Conservation (phyloP, 2,113 vertebrate genomes). For the Carassius auratus region DNA sequence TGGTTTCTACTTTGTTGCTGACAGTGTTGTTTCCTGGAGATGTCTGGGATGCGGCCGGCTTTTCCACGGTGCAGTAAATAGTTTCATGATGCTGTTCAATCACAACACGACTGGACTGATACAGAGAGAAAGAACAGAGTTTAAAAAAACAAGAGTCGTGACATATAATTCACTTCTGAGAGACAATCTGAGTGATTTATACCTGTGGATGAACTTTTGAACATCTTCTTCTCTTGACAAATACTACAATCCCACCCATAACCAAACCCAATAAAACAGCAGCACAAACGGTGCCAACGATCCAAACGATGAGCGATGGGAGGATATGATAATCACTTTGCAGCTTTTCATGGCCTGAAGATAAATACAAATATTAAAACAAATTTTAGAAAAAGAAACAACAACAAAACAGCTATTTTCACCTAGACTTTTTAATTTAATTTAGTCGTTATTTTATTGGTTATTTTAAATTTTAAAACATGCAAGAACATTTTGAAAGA, state of each 20-base stretch:
- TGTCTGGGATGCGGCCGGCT: background rate
- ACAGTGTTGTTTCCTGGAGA: background rate
- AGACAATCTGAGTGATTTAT: too few relatives aligned
- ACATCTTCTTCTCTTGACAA: too few relatives aligned
- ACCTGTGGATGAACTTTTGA: too few relatives aligned
- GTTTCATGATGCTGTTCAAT: constrained; percentile 14
- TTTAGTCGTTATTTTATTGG: background rate
- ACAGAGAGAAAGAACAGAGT: background rate
- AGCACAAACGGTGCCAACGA: too few relatives aligned
- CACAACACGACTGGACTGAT: background rate
- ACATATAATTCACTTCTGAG: too few relatives aligned
- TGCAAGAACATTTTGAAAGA: background rate
- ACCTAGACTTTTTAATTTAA: background rate
- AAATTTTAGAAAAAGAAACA: background rate
- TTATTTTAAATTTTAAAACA: background rate
- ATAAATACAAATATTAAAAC: background rate
- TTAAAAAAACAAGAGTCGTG: background rate
- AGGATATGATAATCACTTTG: too few relatives aligned
- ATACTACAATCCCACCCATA: too few relatives aligned
- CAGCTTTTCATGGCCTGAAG: background rate
- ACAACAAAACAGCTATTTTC: background rate
- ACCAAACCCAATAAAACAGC: too few relatives aligned
- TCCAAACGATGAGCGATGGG: too few relatives aligned
- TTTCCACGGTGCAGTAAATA: background rate
- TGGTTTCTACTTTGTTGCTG: background rate